Conservation (phyloP, 2,888 invertebrate genomes). For the Psococerastis gibbosa region DNA sequence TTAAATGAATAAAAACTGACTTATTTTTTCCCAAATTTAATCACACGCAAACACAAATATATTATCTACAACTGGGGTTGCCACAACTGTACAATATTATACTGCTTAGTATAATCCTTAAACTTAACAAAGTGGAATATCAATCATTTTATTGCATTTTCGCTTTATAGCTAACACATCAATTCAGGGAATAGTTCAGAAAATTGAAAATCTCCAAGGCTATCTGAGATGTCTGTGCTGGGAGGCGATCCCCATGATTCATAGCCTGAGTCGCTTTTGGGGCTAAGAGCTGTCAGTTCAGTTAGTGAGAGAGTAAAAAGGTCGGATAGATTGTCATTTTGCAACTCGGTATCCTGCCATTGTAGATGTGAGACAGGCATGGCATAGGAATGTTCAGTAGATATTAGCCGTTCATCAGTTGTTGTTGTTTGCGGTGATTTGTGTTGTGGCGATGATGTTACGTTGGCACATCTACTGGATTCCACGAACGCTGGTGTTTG, state of each 20-base stretch:
- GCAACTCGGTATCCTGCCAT: too few species aligned
- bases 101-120: too few species aligned
- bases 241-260: slow-evolving; percentile 1
- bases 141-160: too few species aligned
- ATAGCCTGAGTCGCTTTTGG: background rate
- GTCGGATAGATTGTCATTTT: too few species aligned
- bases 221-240: background rate
- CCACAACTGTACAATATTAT: too few species aligned
- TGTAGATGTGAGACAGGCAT: background rate
- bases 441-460: background rate
- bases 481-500: slow-evolving; percentile 65
- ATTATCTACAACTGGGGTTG: too few species aligned
- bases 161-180: too few species aligned
- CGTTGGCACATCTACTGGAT: slow-evolving; percentile 38
- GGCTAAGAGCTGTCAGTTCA: background rate
- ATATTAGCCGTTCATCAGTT: background rate
- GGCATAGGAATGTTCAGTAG: slow-evolving; percentile 8
- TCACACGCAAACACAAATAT: too few species aligned
- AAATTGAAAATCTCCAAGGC: background rate
- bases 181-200: slow-evolving; percentile 6
- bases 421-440: background rate
- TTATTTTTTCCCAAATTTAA: too few species aligned
- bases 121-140: too few species aligned
- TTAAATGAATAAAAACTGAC: too few species aligned
- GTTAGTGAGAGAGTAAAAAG: too few species aligned